Evolutionary conservation across 1,140 invertebrate genomes (phyloP).

Genomic region (Yoshiicerus persimilis): DNA sequence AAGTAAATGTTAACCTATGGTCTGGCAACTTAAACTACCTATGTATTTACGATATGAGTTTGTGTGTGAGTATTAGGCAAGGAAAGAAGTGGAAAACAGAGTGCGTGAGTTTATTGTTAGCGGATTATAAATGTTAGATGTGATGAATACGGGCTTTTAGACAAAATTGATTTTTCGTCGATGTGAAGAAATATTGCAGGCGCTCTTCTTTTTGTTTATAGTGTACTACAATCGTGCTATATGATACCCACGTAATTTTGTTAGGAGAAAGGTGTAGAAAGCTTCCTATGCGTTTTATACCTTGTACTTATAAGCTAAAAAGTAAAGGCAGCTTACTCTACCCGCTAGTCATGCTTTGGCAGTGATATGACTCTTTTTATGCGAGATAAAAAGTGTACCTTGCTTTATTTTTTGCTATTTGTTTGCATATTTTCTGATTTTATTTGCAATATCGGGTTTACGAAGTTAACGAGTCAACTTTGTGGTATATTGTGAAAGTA

Average conservation of each 20-base stretch:
- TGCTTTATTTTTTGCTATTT: neutral
- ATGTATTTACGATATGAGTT: no score
- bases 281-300: no score
- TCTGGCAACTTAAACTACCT: no score
- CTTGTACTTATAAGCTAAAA: neutral
- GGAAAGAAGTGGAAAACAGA: neutral
- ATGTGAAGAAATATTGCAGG: slow-evolving; percentile 1
- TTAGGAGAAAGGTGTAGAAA: neutral
- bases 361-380: neutral
- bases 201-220: neutral
- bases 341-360: neutral
- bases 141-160: neutral
- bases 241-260: neutral
- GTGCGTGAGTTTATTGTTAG: slow-evolving; percentile 16
- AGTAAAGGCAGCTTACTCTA: neutral
- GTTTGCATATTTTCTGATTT: neutral
- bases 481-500: no score
- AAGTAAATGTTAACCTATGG: no score
- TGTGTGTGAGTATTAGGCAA: neutral
- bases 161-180: neutral
- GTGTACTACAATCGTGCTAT: neutral
- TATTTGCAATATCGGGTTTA: no score
- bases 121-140: slow-evolving; percentile 1
- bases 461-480: neutral
- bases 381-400: neutral